Percentiles rank a stretch among this genome's conserved stretches.
These are phyloP conservation scores for Amphipoea lucens DNA, from an alignment of 2,888 invertebrate genomes.

Conservation along the genomic window DNA sequence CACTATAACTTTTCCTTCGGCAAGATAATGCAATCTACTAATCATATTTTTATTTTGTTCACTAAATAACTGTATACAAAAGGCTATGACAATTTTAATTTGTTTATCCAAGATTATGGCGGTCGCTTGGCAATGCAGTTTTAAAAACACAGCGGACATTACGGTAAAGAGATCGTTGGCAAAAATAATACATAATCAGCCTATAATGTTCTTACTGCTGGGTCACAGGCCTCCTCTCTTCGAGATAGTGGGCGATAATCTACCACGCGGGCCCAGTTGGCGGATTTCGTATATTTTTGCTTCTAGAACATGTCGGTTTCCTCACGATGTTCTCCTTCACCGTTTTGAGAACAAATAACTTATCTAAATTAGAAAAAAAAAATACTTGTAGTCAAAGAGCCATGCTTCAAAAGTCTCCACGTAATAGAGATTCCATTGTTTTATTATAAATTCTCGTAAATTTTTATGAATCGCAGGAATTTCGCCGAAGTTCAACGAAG, in stretches of 20 bases:
- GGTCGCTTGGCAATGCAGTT: slow-evolving; percentile 14
- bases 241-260: background rate
- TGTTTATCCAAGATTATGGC: slow-evolving; percentile 32
- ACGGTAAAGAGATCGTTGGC: background rate
- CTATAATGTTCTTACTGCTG: background rate
- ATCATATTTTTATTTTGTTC: slow-evolving; percentile 52
- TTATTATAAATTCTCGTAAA: slow-evolving; percentile 11
- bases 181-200: slow-evolving; percentile 1
- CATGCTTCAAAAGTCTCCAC: background rate
- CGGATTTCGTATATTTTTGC: background rate
- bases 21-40: slow-evolving; percentile 51
- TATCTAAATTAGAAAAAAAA: background rate
- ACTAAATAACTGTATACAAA: slow-evolving; percentile 54
- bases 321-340: background rate
- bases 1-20: background rate
- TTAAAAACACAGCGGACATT: slow-evolving; percentile 1
- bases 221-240: background rate
- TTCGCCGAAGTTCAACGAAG: slow-evolving; percentile 46
- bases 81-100: slow-evolving; percentile 51
- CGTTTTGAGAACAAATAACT: background rate
- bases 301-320: background rate
- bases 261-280: background rate
- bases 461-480: slow-evolving; percentile 28
- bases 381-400: background rate
- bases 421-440: background rate